Evolutionary conservation across 2,888 invertebrate genomes (phyloP).

Genomic region (Ethmia dodecea): DNA sequence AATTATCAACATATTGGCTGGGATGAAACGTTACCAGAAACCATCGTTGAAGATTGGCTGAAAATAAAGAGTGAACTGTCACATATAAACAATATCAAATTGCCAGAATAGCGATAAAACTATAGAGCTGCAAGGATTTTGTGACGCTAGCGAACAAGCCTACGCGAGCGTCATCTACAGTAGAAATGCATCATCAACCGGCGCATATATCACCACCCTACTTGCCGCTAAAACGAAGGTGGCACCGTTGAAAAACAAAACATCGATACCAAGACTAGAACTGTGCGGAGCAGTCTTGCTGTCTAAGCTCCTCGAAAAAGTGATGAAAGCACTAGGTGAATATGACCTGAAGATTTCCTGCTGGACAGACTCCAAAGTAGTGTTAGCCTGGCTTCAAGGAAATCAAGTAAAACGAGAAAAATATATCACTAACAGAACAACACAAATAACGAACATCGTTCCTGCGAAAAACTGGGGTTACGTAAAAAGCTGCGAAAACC

Average conservation of each 20-base stretch:
- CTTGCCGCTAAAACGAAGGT: constrained; percentile 6
- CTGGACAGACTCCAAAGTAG: background rate
- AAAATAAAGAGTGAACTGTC: constrained; percentile 4
- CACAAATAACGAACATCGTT: constrained; percentile 1
- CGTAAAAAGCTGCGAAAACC: constrained; percentile 6
- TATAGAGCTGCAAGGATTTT: constrained; percentile 2
- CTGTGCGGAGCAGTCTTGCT: too few species aligned
- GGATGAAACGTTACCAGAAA: constrained; percentile 14
- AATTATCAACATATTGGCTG: constrained; percentile 11
- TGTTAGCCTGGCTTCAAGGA: constrained; percentile 5
- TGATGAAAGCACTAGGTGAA: constrained; percentile 1
- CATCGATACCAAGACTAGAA: constrained; percentile 6
- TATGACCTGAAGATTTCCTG: background rate
- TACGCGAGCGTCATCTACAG: constrained; percentile 3
- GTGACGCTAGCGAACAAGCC: constrained; percentile 5
- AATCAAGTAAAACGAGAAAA: background rate
- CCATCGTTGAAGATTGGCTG: constrained; percentile 15
- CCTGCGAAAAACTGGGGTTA: constrained; percentile 2
- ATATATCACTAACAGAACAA: constrained; percentile 7
- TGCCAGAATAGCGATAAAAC: background rate
- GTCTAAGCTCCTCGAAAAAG: too few species aligned
- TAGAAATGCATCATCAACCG: background rate
- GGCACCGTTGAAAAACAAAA: constrained; percentile 5
- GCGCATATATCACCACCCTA: background rate
- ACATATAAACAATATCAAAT: background rate